Conservation (phyloP, 30 jellyfish, hydroid and myxozoan species). For the Hydra vulgaris region DNA sequence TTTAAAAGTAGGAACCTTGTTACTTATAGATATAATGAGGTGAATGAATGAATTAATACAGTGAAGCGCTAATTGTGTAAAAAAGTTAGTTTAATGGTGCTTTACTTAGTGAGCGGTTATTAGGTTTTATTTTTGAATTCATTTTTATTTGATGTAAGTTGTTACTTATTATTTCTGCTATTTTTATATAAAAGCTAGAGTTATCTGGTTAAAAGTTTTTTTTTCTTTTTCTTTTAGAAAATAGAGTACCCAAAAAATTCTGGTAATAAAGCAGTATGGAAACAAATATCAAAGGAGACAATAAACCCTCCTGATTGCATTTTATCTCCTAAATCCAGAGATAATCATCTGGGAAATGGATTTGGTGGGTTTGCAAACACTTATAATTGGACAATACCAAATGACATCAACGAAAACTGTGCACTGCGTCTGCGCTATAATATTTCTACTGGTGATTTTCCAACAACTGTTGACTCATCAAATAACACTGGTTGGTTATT, state of each 20-base stretch:
- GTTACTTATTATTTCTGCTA: too few species aligned
- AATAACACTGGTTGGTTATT: conserved; percentile 16
- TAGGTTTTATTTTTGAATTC: too few species aligned
- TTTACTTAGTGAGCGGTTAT: too few species aligned
- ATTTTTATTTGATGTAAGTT: too few species aligned
- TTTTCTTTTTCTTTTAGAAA: too few species aligned
- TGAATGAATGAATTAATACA: too few species aligned
- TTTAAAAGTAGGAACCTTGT: too few species aligned
- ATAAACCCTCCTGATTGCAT: conserved; percentile 57
- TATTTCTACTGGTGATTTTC: conserved; percentile 74
- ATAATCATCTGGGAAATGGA: conserved; percentile 85
- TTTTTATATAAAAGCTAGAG: too few species aligned
- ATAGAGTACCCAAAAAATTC: conserved; percentile 3
- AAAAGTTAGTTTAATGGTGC: too few species aligned
- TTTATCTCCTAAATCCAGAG: conserved; percentile 78
- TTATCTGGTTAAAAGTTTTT: too few species aligned
- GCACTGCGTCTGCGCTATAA: conserved; percentile 74
- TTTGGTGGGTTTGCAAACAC: conserved; percentile 67
- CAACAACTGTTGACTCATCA: conserved; percentile 40
- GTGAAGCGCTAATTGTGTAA: too few species aligned
- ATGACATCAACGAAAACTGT: conserved; percentile 45
- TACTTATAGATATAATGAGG: too few species aligned
- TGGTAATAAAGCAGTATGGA: conserved; percentile 43
- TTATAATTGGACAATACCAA: conserved; percentile 90
- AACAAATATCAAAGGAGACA: conserved; percentile 34